Base-by-base conservation (phyloP, 2,113 vertebrate species). In the Hemibagrus wyckioides region DNA sequence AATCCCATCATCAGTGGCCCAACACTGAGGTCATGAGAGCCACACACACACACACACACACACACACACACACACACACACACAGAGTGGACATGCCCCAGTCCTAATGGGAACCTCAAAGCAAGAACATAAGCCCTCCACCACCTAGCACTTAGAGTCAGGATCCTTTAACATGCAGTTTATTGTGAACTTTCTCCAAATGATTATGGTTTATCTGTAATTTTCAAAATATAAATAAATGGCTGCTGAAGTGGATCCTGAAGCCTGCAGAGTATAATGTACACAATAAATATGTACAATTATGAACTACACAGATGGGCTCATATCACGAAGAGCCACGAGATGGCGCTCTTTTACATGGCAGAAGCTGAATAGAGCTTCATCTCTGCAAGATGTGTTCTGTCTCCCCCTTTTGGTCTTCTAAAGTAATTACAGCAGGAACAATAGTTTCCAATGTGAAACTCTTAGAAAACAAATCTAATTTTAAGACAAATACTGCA, bases 11-110 rank as follows among this genome's bases (percentile, higher is more conserved):
- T 84, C 73, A 63, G 63, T 50, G 59, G 56, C 71, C 50, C 73
- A 69, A 88, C 63, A 85, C 84, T 36, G 39, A 83, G 36, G 21
- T 77, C 25, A 83, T 84, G 30, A 77, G 48, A 61, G 73, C 79
- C 65, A 5, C 25, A 59, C 23, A 59, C 56, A 21, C 56, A 57
- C 19, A 57, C 3, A 19, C 54, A 3, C 17, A 0, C 17, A 19
- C 50, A 52, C 57, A 59, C 57, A 59, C 23, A 59, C 59, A 0
- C 59, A 15, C 50, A 52, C 50, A 10, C 13, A 14, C 50, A 57
- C 6, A 19, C 56, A 13, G 11, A 14, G 61, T 30, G 30, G 13
- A 2, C 63, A 13, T 33, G 59, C 1, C 63, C 63, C n/a, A 33
- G 17, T 33, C 30, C 33, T 36, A 33, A 69, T 10, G 15, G 30